Evolutionary conservation across 2,797 vertebrate genomes (phyloP), one percentile per base, ranked within the genome.

Genomic region (Borostomias antarcticus): DNA sequence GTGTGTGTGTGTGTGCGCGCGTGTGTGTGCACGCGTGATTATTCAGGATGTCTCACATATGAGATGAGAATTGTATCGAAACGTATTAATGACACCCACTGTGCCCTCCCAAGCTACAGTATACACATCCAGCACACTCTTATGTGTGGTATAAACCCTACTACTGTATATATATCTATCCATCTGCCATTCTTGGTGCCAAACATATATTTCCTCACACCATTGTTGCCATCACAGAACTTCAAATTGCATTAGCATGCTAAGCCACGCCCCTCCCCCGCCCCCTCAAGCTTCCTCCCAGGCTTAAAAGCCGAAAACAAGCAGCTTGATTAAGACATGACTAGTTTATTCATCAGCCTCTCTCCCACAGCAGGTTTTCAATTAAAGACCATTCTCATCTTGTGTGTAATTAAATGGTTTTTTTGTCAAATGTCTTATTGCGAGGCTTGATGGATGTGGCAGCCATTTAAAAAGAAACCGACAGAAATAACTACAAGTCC

Each of bases 321-420:
- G 90, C 89, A 90, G 87, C 89, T 90, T 94, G 91, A 93, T 93
- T 93, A 88, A 89, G 86, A 84, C 83, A 79, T 92, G 90, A 92
- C 92, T 92, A 85, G 89, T 85, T 89, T 85, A 92, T 92, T 93
- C 89, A 92, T 92, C 90, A 87, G 83, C 79, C 86, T 84, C 33
- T 60, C 85, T 85, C 88, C 87, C 35, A 83, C 74, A 74, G 78
- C 87, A 81, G 76, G 83, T 87, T 91, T 25, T 89, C 65, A 79
- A 82, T 88, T 90, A 90, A 91, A 86, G 86, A 84, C 85, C 80
- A 85, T 92, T 92, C 91, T 89, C 86, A 82, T 89, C 87, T 86
- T 77, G 72, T 78, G 70, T 82, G 86, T 89, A 91, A 94, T 93
- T 93, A 92, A 85, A 89, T 89, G 90, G n/a, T n/a, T n/a, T 91